Evolutionary conservation across 2,888 invertebrate genomes (phyloP).

Genomic region (Ditylenchus weischeri): DNA sequence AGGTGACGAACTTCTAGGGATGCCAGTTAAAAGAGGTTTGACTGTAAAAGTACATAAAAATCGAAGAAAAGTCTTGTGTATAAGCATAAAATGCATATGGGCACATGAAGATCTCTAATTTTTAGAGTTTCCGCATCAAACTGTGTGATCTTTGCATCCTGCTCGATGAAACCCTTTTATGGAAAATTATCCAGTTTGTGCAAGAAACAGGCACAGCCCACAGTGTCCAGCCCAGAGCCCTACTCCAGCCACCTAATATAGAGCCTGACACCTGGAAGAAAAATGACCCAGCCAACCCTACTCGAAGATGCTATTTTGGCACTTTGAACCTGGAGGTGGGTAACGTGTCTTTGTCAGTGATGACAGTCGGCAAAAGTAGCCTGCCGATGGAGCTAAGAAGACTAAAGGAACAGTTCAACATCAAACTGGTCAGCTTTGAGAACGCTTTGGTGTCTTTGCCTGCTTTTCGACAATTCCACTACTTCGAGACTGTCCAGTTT

Average conservation of each 20-base stretch:
- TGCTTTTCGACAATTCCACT: slow-evolving; percentile 77
- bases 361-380: slow-evolving; percentile 73
- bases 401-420: slow-evolving; percentile 79
- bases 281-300: slow-evolving; percentile 1
- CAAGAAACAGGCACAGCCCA: slow-evolving; percentile 47
- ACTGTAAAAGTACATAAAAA: no score
- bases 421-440: slow-evolving; percentile 90
- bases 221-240: slow-evolving; percentile 40
- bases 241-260: slow-evolving; percentile 46
- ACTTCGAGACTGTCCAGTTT: slow-evolving; percentile 84
- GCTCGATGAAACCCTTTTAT: slow-evolving; percentile 79
- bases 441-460: slow-evolving; percentile 87
- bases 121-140: slow-evolving; percentile 74
- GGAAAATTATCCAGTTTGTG: slow-evolving; percentile 67
- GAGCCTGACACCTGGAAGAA: slow-evolving; percentile 37
- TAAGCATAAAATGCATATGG: no score
- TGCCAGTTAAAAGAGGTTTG: no score
- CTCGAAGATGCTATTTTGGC: slow-evolving; percentile 74
- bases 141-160: slow-evolving; percentile 79
- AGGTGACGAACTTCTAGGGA: no score
- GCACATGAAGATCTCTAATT: slow-evolving; percentile 23
- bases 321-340: slow-evolving; percentile 75
- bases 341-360: slow-evolving; percentile 81
- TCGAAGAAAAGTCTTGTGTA: no score
- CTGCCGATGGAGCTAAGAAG: slow-evolving; percentile 72